phyloP scores from a whole-genome alignment of 2,888 invertebrate species.

The Tetheella fluctuosa region DNA sequence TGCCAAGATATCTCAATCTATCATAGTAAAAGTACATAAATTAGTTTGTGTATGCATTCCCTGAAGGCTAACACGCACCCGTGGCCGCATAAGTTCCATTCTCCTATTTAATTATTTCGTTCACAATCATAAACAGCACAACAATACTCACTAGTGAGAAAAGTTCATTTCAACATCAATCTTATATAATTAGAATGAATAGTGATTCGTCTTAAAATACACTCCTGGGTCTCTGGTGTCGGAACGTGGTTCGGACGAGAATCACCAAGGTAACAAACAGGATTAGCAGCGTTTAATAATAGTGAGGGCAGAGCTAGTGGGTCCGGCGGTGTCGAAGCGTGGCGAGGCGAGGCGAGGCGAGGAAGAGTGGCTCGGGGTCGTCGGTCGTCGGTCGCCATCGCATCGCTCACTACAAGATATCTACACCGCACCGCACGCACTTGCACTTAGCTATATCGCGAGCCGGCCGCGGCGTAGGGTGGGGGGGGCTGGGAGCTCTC shows the following conservation, averaged over 20 bases:
- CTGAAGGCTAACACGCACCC: background rate
- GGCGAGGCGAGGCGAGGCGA: background rate
- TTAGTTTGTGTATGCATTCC: background rate
- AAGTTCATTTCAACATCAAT: constrained; percentile 4
- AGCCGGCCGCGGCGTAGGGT: background rate
- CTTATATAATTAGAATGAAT: background rate
- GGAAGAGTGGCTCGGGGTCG: constrained; percentile 3
- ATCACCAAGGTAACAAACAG: background rate
- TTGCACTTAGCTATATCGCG: constrained; percentile 14
- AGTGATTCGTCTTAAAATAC: constrained; percentile 2
- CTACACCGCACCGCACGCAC: constrained; percentile 19
- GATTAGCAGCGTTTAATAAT: constrained; percentile 5
- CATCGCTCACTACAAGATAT: constrained; percentile 9
- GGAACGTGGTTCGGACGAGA: background rate
- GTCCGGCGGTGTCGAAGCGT: background rate
- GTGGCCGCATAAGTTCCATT: background rate
- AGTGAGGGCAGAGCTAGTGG: background rate
- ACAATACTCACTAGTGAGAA: background rate
- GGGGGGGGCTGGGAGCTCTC: constrained; percentile 33
- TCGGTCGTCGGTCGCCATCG: constrained; percentile 6
- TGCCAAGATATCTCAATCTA: constrained; percentile 1
- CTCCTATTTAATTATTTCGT: background rate
- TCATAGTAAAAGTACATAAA: constrained; percentile 7
- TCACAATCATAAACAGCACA: constrained; percentile 1
- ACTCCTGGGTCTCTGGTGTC: background rate